Percentiles rank a stretch among this genome's conserved stretches.
phyloP scores from a whole-genome alignment of 2,888 invertebrate genomes.

The Stenoptilia bipunctidactyla region DNA sequence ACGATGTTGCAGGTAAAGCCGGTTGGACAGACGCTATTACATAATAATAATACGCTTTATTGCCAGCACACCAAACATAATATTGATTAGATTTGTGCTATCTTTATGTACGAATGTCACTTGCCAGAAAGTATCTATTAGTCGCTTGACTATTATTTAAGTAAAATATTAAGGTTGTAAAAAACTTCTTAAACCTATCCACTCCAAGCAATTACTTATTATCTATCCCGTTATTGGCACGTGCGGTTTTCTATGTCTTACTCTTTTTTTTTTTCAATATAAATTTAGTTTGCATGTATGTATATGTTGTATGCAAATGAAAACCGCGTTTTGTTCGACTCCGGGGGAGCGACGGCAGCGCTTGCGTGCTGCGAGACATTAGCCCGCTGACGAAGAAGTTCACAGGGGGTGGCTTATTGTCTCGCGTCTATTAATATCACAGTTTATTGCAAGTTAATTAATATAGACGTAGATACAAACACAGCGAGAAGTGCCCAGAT shows the following conservation, averaged over 20 bases:
- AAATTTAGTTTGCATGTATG: no score
- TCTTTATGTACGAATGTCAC: no score
- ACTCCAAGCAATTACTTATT: not conserved
- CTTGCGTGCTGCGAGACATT: slow-evolving; percentile 58
- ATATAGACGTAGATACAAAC: slow-evolving; percentile 33
- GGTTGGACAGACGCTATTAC: no score
- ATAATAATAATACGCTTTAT: no score
- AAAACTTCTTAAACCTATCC: not conserved
- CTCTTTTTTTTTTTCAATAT: slow-evolving; percentile 36
- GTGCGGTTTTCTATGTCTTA: slow-evolving; percentile 15
- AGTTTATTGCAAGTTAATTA: slow-evolving; percentile 59
- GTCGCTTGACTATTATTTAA: no score
- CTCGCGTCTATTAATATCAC: slow-evolving; percentile 60
- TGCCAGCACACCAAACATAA: no score
- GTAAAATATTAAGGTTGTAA: no score
- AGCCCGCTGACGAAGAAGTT: slow-evolving; percentile 42
- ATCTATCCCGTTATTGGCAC: slow-evolving; percentile 9
- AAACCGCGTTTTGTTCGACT: slow-evolving; percentile 32
- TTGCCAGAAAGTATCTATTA: no score
- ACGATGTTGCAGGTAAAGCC: no score
- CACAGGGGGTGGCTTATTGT: slow-evolving; percentile 59
- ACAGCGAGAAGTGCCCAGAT: slow-evolving; percentile 17
- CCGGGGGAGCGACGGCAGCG: slow-evolving; percentile 36
- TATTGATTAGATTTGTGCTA: no score
- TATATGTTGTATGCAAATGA: slow-evolving; percentile 9